Evolutionary conservation across 2,797 vertebrate genomes (phyloP), one percentile per base, ranked within the genome.

Genomic region (Sebastes reedi): DNA sequence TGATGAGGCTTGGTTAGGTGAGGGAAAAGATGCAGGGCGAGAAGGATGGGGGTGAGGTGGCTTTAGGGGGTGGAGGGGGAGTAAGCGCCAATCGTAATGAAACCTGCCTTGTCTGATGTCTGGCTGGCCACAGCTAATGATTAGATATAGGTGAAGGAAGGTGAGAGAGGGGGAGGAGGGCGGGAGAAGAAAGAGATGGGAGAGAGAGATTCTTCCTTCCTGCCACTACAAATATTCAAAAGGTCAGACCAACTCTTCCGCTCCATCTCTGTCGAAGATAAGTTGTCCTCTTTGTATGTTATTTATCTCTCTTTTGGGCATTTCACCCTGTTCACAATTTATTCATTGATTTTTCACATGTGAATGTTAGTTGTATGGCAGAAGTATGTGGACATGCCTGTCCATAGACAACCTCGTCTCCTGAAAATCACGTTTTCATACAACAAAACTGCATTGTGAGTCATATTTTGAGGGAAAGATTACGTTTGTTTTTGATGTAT

Each of bases 1-100:
- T 89, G 88, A 92, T 89, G 77, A 84, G 77, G 68, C 74, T 89
- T 78, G 52, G 80, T 85, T 84, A 84, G 86, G 84, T 73, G 82
- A 65, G 60, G 50, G 59, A 67, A 55, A 56, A 72, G 80, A 61
- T 29, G 30, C 61, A 20, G 75, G 42, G 64, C 54, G 56, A 69
- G 73, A 61, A 3, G 56, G 36, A 72, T 6, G 24, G 27, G 32
- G 64, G 46, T 11, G 73, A 70, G 64, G 60, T 25, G 67, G 60
- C 52, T 82, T 64, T 9, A 4, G 32, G 24, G 25, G 50, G 14
- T 4, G 25, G 39, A 42, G 2, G 0, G 13, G 5, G 30, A 12
- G 55, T 27, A 8, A 64, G 64, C 29, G 60, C 29, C 77, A 67
- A 8, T 72, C 76, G 77, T 81, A 79, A 87, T 85, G 78, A 88